A percentile compares a stretch with the other conserved stretches of the same genome.
Evolutionary conservation across 2,888 invertebrate genomes (phyloP).

Genomic region (Eretmocerus hayati): DNA sequence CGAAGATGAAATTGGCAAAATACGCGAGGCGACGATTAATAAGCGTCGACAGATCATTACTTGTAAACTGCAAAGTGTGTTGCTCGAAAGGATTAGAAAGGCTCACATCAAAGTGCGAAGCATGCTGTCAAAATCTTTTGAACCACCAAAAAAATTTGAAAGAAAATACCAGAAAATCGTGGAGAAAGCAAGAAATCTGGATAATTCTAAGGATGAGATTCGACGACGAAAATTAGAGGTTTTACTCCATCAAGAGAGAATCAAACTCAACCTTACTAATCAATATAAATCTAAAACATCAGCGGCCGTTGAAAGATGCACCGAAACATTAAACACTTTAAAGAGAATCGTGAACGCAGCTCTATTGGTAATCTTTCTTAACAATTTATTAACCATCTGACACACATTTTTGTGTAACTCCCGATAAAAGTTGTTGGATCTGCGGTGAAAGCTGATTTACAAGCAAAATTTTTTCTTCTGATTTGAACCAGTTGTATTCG

Average conservation of each 20-base stretch:
- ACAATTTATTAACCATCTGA: no score
- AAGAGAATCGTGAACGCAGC: constrained; percentile 30
- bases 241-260: constrained; percentile 27
- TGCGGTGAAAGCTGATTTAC: no score
- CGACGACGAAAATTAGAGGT: constrained; percentile 24
- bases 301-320: constrained; percentile 22
- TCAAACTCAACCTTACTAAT: constrained; percentile 22
- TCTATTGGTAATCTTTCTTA: constrained; percentile 32
- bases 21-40: neutral
- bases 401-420: no score
- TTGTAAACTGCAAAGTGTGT: constrained; percentile 25
- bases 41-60: constrained; percentile 21
- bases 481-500: no score
- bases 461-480: no score
- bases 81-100: constrained; percentile 23
- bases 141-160: constrained; percentile 8
- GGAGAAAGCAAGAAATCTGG: neutral
- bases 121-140: constrained; percentile 11
- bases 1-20: no score
- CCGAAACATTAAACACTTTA: constrained; percentile 27
- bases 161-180: constrained; percentile 10
- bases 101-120: constrained; percentile 12
- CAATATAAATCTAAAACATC: constrained; percentile 19
- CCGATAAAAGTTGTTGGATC: no score
- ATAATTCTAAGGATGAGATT: constrained; percentile 1